These are phyloP conservation scores for Ariopsis seemanni DNA, from an alignment of 2,113 vertebrate species.

Conservation along the genomic window DNA sequence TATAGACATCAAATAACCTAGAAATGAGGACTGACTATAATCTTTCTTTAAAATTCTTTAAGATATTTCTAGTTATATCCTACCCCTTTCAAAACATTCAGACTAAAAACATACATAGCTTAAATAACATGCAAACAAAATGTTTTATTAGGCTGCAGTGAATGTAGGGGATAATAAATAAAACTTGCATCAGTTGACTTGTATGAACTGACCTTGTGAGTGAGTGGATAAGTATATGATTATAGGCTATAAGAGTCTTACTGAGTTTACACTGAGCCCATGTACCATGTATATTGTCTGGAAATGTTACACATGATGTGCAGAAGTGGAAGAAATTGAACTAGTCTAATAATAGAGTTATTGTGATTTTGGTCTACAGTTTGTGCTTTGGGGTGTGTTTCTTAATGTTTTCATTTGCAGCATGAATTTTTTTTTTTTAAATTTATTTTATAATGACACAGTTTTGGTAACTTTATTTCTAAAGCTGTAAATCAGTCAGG, in stretches of 20 bases:
- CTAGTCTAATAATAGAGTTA: neutral
- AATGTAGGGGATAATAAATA: neutral
- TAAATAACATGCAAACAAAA: neutral
- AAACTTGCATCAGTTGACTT: neutral
- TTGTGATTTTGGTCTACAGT: neutral
- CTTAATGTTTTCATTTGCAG: neutral
- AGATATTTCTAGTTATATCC: neutral
- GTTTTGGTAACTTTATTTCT: neutral
- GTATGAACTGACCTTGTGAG: neutral
- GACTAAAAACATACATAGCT: neutral
- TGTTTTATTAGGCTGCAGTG: neutral
- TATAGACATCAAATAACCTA: neutral
- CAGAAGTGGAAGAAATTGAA: neutral
- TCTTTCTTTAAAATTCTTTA: neutral
- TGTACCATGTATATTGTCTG: neutral
- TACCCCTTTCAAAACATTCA: neutral
- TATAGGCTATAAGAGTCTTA: neutral
- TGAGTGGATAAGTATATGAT: neutral
- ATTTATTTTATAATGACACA: neutral
- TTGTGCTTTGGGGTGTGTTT: neutral
- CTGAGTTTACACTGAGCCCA: neutral
- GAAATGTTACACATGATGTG: neutral
- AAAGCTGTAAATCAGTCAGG: neutral
- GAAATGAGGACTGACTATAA: neutral
- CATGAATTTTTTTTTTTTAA: neutral